Evolutionary conservation across 1,140 invertebrate genomes (phyloP).

Genomic region (Holotrichia oblita): DNA sequence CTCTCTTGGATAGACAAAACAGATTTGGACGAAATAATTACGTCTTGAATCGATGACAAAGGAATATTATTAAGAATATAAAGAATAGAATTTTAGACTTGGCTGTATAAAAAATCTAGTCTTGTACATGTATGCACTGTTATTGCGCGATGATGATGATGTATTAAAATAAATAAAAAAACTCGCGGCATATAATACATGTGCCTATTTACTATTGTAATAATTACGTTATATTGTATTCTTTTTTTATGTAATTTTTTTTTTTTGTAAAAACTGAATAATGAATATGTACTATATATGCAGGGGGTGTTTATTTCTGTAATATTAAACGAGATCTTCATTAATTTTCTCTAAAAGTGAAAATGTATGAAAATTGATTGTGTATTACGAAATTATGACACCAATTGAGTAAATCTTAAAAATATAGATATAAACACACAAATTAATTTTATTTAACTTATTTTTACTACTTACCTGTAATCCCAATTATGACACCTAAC

Average conservation of each 20-base stretch:
- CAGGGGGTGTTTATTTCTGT: slow-evolving; percentile 34
- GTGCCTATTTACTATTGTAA: slow-evolving; percentile 30
- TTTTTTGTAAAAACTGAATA: slow-evolving; percentile 43
- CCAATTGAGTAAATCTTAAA: neutral
- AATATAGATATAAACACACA: slow-evolving; percentile 19
- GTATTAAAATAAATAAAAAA: slow-evolving; percentile 38
- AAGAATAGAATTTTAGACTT: slow-evolving; percentile 44
- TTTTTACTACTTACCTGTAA: too few relatives aligned
- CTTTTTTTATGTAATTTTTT: slow-evolving; percentile 33
- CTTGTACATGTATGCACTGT: slow-evolving; percentile 47
- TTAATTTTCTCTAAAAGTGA: slow-evolving; percentile 38
- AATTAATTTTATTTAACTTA: neutral
- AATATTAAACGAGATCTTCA: slow-evolving; percentile 41
- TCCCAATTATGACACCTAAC: too few relatives aligned
- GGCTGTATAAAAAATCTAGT: slow-evolving; percentile 57
- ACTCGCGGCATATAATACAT: slow-evolving; percentile 38
- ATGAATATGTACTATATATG: slow-evolving; percentile 34
- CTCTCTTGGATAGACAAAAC: neutral
- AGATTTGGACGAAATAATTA: neutral
- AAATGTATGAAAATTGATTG: slow-evolving; percentile 11
- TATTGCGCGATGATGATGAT: slow-evolving; percentile 40
- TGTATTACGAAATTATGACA: slow-evolving; percentile 10
- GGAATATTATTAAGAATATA: neutral
- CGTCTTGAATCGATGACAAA: slow-evolving; percentile 17
- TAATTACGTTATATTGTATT: slow-evolving; percentile 34